Evolutionary conservation across 2,797 vertebrate species (phyloP), one percentile per base, ranked within the genome.

Genomic region (Tapera naevia): DNA sequence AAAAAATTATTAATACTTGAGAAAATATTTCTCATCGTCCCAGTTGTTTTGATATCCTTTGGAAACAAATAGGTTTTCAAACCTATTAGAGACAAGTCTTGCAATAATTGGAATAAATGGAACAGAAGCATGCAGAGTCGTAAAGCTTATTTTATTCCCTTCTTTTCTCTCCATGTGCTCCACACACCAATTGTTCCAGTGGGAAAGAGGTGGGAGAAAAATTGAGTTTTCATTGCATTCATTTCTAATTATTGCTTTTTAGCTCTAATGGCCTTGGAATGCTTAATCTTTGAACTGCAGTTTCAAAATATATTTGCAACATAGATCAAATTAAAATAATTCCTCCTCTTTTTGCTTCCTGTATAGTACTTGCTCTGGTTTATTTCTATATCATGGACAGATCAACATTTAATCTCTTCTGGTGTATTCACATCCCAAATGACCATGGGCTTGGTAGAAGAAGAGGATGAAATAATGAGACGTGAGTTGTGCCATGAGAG

Each of bases 161-260:
- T 64, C 37, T 7, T 81, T 79, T 67, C 41, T 57, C 41, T 85
- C 30, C 41, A 87, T 58, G 11, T 60, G 41, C 7, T 83, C 45
- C 62, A 65, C 28, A 21, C 8, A 67, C 45, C 48, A 88, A 72
- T 71, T 60, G 25, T 43, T 92, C 72, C 82, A 79, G 81, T 51
- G 75, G 72, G 92, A 92, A 94, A 88, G 72, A 92, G 58, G 75
- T 89, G 57, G 65, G 61, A 60, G 37, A 69, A 76, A 91, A 88
- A 81, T 48, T 22, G 70, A 81, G 30, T 69, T 95, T 89, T 91
- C 56, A 83, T 45, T 92, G 58, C 35, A 57, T 92, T 93, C 3
- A 39, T 89, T 93, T 75, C 61, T 88, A 83, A 80, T 91, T 71
- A 88, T 73, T 85, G 25, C 43, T 87, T 94, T 95, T 88, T 84